Percentiles rank a stretch among this genome's conserved stretches.
phyloP scores from a whole-genome alignment of 2,113 vertebrate species.

The Sitta europaea region DNA sequence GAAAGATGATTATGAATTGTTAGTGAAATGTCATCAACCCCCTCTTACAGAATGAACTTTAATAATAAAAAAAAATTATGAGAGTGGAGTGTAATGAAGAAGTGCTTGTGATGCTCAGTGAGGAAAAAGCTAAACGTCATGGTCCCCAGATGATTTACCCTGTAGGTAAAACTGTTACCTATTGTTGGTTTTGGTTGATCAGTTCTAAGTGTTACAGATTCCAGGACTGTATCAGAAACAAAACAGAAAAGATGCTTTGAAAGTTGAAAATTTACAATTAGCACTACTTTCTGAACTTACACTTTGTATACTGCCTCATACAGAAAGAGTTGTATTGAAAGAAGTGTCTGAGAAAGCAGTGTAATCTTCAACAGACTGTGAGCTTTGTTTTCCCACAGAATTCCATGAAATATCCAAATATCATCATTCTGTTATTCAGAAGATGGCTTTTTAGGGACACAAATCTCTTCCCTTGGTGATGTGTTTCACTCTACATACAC shows the following conservation, averaged over 20 bases:
- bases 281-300: not conserved
- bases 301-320: not conserved
- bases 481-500: not conserved
- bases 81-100: not conserved
- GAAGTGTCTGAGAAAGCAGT: not conserved
- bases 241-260: not conserved
- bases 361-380: not conserved
- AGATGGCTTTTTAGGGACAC: not conserved
- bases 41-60: not conserved
- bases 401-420: not conserved
- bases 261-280: not conserved
- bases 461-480: not conserved
- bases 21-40: not conserved
- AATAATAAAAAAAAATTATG: not conserved
- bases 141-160: not conserved
- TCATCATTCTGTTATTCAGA: not conserved
- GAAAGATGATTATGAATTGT: not conserved
- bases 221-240: slow-evolving; percentile 4
- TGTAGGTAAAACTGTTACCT: not conserved
- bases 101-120: not conserved
- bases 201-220: slow-evolving; percentile 13
- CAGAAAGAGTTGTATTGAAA: not conserved
- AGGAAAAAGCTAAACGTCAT: not conserved
- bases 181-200: not conserved
- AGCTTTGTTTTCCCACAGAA: not conserved